Percentiles rank a stretch among this genome's conserved stretches.
These are phyloP conservation scores for Macrosoma leucophasiata DNA, from an alignment of 2,888 invertebrate genomes.

Conservation along the genomic window DNA sequence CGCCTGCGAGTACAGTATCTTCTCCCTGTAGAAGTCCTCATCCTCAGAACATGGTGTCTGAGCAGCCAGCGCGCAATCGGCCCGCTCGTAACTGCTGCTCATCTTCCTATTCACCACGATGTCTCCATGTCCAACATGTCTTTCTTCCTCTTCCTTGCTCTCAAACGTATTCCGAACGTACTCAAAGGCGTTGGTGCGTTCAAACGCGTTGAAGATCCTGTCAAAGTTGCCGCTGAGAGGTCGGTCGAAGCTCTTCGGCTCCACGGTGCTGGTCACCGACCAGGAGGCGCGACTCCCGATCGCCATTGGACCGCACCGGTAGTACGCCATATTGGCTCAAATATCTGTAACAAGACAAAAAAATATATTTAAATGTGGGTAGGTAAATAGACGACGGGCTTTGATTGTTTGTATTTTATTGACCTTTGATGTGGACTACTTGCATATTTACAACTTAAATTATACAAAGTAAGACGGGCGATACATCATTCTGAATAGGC, in stretches of 20 bases:
- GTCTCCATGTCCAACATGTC: conserved; percentile 56
- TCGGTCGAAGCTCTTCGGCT: conserved; percentile 53
- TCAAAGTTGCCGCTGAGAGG: conserved; percentile 68
- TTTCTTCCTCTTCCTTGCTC: conserved; percentile 41
- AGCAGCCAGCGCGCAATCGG: conserved; percentile 69
- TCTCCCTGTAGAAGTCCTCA: conserved; percentile 82
- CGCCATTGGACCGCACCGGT: conserved; percentile 65
- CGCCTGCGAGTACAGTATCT: conserved; percentile 84
- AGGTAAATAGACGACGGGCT: too few species aligned
- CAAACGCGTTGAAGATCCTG: conserved; percentile 69
- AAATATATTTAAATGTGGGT: too few species aligned
- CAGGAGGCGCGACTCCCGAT: conserved; percentile 73
- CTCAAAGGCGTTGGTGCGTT: conserved; percentile 69
- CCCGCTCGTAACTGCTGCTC: conserved; percentile 65
- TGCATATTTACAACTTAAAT: too few species aligned
- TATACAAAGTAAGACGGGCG: too few species aligned
- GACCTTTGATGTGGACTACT: too few species aligned
- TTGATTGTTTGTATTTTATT: too few species aligned
- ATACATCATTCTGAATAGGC: too few species aligned
- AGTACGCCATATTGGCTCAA: conserved; percentile 55
- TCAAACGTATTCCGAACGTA: conserved; percentile 48
- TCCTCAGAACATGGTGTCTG: conserved; percentile 73
- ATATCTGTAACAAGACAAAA: conserved; percentile 35
- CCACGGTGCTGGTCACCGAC: conserved; percentile 62
- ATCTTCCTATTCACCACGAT: conserved; percentile 62